Evolutionary conservation across 2,888 invertebrate species (phyloP).

Genomic region (Cepaea hortensis): DNA sequence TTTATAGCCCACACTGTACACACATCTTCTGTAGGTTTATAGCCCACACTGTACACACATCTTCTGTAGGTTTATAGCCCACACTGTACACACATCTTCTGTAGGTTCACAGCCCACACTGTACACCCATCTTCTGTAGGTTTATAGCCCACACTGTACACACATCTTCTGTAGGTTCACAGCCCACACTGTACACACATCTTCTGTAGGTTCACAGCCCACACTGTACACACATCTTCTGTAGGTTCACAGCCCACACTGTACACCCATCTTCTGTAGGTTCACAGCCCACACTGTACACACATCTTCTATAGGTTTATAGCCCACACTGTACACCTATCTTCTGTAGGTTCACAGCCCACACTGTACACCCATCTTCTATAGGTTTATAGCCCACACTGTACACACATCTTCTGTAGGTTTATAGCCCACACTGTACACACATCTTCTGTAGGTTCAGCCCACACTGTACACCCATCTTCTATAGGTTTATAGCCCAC

Average conservation of each 20-base stretch:
- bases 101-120: background rate
- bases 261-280: background rate
- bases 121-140: background rate
- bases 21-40: too few species aligned
- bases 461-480: too few species aligned
- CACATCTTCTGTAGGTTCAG: background rate
- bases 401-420: too few species aligned
- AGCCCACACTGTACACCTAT: too few species aligned
- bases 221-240: background rate
- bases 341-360: too few species aligned
- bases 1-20: background rate
- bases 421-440: background rate
- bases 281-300: background rate
- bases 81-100: too few species aligned
- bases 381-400: too few species aligned
- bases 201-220: background rate
- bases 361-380: too few species aligned
- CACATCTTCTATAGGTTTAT: background rate
- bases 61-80: too few species aligned
- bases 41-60: background rate
- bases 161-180: too few species aligned
- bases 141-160: background rate
- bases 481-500: too few species aligned
- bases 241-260: background rate
- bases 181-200: background rate